Evolutionary conservation across 2,797 vertebrate genomes (phyloP), one percentile per base, ranked within the genome.

Genomic region (Oreochromis grahami): DNA sequence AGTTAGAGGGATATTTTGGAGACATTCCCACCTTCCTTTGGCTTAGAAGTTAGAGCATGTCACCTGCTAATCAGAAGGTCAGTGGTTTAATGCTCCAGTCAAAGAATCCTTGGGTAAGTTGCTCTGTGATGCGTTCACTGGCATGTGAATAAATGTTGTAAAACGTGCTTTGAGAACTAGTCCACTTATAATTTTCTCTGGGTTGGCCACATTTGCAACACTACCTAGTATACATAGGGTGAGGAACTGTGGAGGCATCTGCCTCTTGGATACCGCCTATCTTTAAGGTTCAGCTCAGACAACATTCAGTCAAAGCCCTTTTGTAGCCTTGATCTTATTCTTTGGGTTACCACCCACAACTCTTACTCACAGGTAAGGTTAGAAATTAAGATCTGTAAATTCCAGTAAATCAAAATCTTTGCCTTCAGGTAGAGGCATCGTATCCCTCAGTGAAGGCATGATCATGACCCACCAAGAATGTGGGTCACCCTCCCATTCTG

Each of bases 261-360:
- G 26, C 26, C 26, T 26, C 26, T 26, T 26, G 26, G 26, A 26
- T 26, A 26, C 26, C 26, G 4, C 63, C n/a, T 38, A 43, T 24
- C 7, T 43, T 15, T 24, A 24, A 43, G 60, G 11, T 38, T 41
- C 12, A 41, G 63, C 63, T 36, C 32, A 63, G 58, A 36, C 32
- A 63, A n/a, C 58, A n/a, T 63, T 24, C n/a, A 68, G 36, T 68
- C n/a, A 41, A 68, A 43, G 63, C n/a, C 63, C 12, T 15, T 41
- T 41, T 24, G 36, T 14, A 41, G 7, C 63, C 63, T 45, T 24
- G 3, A 68, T 68, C 5, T 10, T 68, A 43, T 70, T 70, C 21
- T 43, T 70, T 43, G 38, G 38, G 8, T 45, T 17, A 10, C 21
- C 3, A 45, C 5, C 65, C 21, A 26, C 38, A 70, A 9, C 2